phyloP scores from a whole-genome alignment of 1,140 invertebrate species.

The Neoseiulus cucumeris region DNA sequence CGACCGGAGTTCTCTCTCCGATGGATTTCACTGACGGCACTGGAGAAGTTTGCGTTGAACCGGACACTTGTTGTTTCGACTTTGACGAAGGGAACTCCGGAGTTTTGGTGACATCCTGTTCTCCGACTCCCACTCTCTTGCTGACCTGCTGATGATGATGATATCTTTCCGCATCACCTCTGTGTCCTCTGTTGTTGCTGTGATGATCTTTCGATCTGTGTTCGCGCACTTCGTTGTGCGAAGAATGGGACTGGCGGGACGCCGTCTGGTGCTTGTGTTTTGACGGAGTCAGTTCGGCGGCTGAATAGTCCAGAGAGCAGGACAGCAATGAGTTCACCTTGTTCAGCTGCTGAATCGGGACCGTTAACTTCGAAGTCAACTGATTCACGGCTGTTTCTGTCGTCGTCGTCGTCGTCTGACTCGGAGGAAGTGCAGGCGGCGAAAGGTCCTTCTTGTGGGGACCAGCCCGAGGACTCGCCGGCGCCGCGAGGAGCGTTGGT shows the following conservation, averaged over 20 bases:
- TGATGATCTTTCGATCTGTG: not conserved
- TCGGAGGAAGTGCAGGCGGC: too few relatives aligned
- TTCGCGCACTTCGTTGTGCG: too few relatives aligned
- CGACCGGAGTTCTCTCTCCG: not conserved
- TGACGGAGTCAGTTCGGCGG: conserved; percentile 7
- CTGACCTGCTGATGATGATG: not conserved
- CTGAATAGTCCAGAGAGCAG: not conserved
- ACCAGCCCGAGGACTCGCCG: not conserved
- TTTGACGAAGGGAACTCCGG: not conserved
- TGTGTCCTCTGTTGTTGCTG: not conserved
- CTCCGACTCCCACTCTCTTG: not conserved
- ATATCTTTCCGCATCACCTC: too few relatives aligned
- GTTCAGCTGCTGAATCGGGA: too few relatives aligned
- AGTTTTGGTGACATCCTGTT: not conserved
- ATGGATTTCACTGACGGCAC: not conserved
- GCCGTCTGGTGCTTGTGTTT: not conserved
- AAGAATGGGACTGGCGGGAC: too few relatives aligned
- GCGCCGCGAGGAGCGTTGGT: conserved; percentile 9
- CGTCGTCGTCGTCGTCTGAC: too few relatives aligned
- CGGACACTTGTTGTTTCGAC: not conserved
- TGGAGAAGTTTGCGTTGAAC: not conserved
- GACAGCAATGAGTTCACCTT: too few relatives aligned
- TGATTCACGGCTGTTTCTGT: too few relatives aligned
- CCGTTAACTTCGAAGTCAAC: too few relatives aligned
- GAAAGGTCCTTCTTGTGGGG: too few relatives aligned